These are phyloP conservation scores for Tetropium fuscum DNA, from an alignment of 2,888 invertebrate species.

Conservation along the genomic window DNA sequence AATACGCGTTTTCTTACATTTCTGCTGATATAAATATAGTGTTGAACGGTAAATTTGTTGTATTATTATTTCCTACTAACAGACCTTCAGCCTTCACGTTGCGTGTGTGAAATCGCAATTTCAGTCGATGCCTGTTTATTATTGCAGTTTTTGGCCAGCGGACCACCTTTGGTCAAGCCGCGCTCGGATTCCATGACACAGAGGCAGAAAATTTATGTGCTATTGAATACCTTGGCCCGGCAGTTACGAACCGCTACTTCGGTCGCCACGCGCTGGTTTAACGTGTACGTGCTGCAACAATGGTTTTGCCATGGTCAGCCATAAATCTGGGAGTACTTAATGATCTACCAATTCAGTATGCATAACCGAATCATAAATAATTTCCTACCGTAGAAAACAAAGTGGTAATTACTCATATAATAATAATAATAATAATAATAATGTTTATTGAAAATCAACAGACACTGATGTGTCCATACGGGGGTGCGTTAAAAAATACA, in stretches of 20 bases:
- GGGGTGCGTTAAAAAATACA: too few species aligned
- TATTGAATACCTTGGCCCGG: conserved; percentile 20
- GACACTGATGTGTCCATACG: too few species aligned
- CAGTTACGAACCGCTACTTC: conserved; percentile 10
- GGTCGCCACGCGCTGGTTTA: conserved; percentile 17
- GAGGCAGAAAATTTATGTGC: conserved; percentile 3
- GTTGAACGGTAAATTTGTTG: too few species aligned
- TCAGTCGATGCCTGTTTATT: not conserved
- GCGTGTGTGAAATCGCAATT: conserved; percentile 14
- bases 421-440: too few species aligned
- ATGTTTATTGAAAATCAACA: too few species aligned
- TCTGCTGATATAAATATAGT: too few species aligned
- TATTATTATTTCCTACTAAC: not conserved
- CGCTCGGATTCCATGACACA: conserved; percentile 9
- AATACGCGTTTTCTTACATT: too few species aligned
- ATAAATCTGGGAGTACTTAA: too few species aligned
- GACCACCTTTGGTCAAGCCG: conserved; percentile 9
- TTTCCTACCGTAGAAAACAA: too few species aligned
- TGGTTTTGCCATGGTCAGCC: conserved; percentile 16
- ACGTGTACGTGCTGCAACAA: conserved; percentile 18
- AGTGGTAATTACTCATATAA: too few species aligned
- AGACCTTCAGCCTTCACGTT: not conserved
- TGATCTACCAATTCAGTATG: too few species aligned
- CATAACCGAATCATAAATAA: too few species aligned
- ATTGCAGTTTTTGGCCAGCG: conserved; percentile 10